phyloP scores from a whole-genome alignment of 2,113 vertebrate genomes.

The Psilopogon haemacephalus region DNA sequence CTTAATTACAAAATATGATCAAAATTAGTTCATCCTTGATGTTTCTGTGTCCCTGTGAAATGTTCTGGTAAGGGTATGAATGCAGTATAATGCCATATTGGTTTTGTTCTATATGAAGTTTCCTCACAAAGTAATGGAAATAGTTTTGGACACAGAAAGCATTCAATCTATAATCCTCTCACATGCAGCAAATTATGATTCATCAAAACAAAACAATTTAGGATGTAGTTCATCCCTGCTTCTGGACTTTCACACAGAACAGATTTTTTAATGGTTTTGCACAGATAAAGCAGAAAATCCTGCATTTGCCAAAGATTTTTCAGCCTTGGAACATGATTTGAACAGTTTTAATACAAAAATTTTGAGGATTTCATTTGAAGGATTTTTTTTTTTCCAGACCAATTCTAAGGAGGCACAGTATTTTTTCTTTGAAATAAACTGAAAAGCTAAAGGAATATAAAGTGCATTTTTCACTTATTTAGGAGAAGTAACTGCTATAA shows the following conservation, averaged over 20 bases:
- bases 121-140: neutral
- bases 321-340: neutral
- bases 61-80: neutral
- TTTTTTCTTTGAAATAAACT: neutral
- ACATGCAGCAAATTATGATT: neutral
- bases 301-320: neutral
- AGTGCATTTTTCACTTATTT: neutral
- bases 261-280: slow-evolving; percentile 36
- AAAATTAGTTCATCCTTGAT: neutral
- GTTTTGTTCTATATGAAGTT: neutral
- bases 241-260: neutral
- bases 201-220: neutral
- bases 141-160: neutral
- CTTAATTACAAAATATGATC: neutral
- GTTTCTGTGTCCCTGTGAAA: neutral
- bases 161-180: slow-evolving; percentile 34
- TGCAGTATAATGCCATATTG: neutral
- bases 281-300: slow-evolving; percentile 29
- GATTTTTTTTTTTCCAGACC: neutral
- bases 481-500: neutral
- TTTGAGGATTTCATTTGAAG: neutral
- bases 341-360: neutral
- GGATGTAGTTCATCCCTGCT: neutral
- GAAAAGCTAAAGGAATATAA: neutral
- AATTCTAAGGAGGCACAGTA: neutral